A percentile compares a stretch with the other conserved stretches of the same genome.
Evolutionary conservation across 2,888 invertebrate species (phyloP).

Genomic region (Agrochola circellaris): DNA sequence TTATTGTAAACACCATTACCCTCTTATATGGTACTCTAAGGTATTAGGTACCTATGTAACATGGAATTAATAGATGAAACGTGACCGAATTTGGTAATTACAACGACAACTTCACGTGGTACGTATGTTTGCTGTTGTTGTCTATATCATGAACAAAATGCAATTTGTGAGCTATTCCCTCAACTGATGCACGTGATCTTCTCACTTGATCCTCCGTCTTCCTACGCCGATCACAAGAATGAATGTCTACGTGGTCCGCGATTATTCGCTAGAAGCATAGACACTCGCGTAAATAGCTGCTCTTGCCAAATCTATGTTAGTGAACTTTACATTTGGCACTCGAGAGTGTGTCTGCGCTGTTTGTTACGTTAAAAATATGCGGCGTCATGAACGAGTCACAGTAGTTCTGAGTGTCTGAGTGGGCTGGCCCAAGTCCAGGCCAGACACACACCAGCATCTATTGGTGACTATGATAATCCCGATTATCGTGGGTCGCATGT

Average conservation of each 20-base stretch:
- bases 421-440: slow-evolving; percentile 85
- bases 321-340: slow-evolving; percentile 90
- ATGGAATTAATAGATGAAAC: no score
- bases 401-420: slow-evolving; percentile 78
- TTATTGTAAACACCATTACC: slow-evolving; percentile 8
- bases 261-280: slow-evolving; percentile 77
- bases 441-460: slow-evolving; percentile 71
- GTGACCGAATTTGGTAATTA: slow-evolving; percentile 5
- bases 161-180: slow-evolving; percentile 2
- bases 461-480: slow-evolving; percentile 67
- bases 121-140: background rate
- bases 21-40: background rate
- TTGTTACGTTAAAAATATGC: slow-evolving; percentile 90
- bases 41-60: background rate
- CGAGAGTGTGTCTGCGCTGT: slow-evolving; percentile 85
- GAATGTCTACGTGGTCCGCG: slow-evolving; percentile 68
- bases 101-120: background rate
- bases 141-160: background rate
- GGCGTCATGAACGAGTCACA: slow-evolving; percentile 89
- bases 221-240: slow-evolving; percentile 62
- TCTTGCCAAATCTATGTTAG: slow-evolving; percentile 89
- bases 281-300: slow-evolving; percentile 84
- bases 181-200: slow-evolving; percentile 19
- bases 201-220: slow-evolving; percentile 45
- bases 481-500: slow-evolving; percentile 56